Evolutionary conservation across 1,140 invertebrate genomes (phyloP), one percentile per base, ranked within the genome.

Genomic region (Thaumatotibia leucotreta): DNA sequence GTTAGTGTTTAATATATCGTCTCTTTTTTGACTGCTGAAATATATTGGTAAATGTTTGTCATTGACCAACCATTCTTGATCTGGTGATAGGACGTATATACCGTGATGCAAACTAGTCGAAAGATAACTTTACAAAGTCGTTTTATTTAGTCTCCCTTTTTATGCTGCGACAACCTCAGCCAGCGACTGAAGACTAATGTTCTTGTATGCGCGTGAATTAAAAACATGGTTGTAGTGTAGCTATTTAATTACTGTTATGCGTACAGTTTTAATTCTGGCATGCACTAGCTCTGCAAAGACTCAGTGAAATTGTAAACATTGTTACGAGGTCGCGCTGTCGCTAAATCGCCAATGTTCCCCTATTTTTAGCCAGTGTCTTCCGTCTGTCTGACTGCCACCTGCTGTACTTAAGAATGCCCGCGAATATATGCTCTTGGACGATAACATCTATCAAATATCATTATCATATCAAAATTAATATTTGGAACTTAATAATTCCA

Each of bases 331-430:
- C 86, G 77, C 69, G 69, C 69, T 83, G 80, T 83, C 81, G 82
- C 80, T 76, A 85, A 84, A 79, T 84, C 73, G 79, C 84, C 82
- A 86, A 79, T 76, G 76, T 77, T 72, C 75, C 64, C 68, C 81
- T 89, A 89, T 88, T 89, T 88, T 82, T 88, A 88, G 74, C 66
- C 73, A 70, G 78, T 74, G 83, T 87, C 84, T 89, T 89, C 87
- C 87, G 87, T 86, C 82, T 80, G 86, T 86, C 84, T 86, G 86
- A 80, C 80, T 79, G 79, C 80, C 86, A 87, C 84, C 83, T 85
- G 84, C 83, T 75, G 73, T 76, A 75, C 70, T 74, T 72, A 75
- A 65, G 69, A 71, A 72, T 63, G 75, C 64, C 1, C 1, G 24
- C 49, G 29, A 68, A 66, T 67, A 68, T 66, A 68, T 74, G 63